Conservation (phyloP, 2,888 invertebrate species). For the Lumbricus terrestris region DNA sequence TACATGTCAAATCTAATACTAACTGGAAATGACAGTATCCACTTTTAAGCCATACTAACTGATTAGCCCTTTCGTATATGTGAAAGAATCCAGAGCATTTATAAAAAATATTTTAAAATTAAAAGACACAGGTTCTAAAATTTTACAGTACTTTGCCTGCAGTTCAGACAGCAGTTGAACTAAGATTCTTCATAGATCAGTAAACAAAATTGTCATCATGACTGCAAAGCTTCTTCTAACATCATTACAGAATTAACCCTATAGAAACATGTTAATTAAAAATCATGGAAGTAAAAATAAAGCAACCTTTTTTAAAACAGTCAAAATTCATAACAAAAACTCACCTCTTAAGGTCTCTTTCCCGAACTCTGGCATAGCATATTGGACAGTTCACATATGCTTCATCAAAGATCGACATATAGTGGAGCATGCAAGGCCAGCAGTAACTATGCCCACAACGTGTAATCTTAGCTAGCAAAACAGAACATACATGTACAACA, state of each 20-base stretch:
- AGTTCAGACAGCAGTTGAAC: neutral
- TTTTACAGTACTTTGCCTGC: neutral
- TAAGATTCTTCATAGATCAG: neutral
- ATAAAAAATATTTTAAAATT: neutral
- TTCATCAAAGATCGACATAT: conserved; percentile 75
- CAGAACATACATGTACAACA: neutral
- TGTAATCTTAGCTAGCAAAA: conserved; percentile 77
- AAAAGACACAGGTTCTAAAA: neutral
- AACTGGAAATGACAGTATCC: neutral
- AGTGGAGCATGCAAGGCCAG: conserved; percentile 92
- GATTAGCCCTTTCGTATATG: neutral
- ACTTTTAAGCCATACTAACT: neutral
- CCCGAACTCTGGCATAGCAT: conserved; percentile 79
- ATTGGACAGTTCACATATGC: conserved; percentile 83
- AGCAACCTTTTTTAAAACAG: neutral
- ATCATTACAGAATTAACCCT: neutral
- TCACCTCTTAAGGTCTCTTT: conserved; percentile 79
- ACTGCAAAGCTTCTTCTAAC: neutral
- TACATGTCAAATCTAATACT: neutral
- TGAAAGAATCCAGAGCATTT: neutral
- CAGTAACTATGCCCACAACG: conserved; percentile 94
- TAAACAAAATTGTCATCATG: neutral
- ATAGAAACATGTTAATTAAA: neutral
- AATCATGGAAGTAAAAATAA: neutral
- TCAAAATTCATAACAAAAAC: neutral